A percentile compares a stretch with the other conserved stretches of the same genome.
Conservation (phyloP, 2,888 invertebrate genomes). For the Sceliomorpha sp. region DNA sequence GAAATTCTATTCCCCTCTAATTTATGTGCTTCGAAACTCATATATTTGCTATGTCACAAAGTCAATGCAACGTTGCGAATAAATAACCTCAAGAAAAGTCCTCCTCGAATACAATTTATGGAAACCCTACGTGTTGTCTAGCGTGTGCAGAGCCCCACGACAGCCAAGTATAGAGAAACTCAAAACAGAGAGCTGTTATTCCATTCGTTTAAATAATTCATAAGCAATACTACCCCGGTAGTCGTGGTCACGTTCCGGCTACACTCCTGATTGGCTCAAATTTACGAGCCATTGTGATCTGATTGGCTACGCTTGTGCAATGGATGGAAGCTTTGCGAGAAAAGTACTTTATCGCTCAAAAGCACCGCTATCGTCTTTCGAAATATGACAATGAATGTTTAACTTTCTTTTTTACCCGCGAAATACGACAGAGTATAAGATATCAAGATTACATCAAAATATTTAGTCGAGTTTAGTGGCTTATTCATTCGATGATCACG, state of each 20-base stretch:
- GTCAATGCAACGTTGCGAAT: constrained; percentile 47
- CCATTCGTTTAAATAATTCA: constrained; percentile 76
- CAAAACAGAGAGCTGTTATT: constrained; percentile 54
- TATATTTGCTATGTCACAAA: constrained; percentile 49
- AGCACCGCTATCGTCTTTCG: constrained; percentile 39
- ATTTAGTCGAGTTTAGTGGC: too few relatives aligned
- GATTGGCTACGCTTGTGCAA: constrained; percentile 77
- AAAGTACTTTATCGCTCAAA: constrained; percentile 70
- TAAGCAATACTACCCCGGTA: constrained; percentile 74
- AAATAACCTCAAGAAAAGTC: constrained; percentile 50
- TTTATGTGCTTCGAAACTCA: constrained; percentile 39
- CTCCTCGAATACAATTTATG: constrained; percentile 52
- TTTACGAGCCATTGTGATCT: constrained; percentile 78
- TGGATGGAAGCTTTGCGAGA: constrained; percentile 67
- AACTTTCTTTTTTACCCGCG: not conserved
- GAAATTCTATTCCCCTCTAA: constrained; percentile 42
- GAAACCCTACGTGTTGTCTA: constrained; percentile 45
- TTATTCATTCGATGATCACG: too few relatives aligned
- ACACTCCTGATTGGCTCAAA: constrained; percentile 76
- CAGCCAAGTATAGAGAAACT: constrained; percentile 44
- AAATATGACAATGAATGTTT: constrained; percentile 28
- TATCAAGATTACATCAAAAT: too few relatives aligned
- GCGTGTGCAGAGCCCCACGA: constrained; percentile 60
- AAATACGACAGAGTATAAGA: not conserved
- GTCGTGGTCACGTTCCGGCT: constrained; percentile 75